A percentile compares a stretch with the other conserved stretches of the same genome.
phyloP scores from a whole-genome alignment of 2,113 vertebrate genomes.

The Oryzias celebensis region DNA sequence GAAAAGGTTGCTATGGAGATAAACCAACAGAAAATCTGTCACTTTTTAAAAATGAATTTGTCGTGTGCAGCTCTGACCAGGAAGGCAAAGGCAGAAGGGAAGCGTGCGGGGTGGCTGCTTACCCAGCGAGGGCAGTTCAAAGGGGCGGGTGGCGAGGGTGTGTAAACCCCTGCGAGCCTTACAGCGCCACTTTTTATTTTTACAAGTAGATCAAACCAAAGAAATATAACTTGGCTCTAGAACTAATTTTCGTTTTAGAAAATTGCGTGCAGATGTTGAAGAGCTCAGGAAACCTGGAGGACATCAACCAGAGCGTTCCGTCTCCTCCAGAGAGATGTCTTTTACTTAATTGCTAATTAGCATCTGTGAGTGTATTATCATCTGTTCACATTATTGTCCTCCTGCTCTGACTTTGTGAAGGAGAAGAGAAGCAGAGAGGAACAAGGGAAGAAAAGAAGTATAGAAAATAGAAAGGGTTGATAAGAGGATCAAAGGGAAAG shows the following conservation, averaged over 20 bases:
- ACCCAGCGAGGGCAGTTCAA: too few relatives aligned
- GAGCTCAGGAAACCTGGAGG: constrained; percentile 1
- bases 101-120: too few relatives aligned
- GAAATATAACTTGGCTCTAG: background rate
- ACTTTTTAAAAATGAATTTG: too few relatives aligned
- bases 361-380: constrained; percentile 33
- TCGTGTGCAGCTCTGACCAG: too few relatives aligned
- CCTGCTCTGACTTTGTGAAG: background rate
- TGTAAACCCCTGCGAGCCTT: too few relatives aligned
- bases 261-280: background rate
- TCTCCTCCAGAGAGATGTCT: constrained; percentile 20
- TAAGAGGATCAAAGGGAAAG: background rate
- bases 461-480: background rate
- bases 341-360: constrained; percentile 41
- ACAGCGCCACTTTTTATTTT: too few relatives aligned
- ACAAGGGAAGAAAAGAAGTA: background rate
- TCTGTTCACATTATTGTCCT: constrained; percentile 9
- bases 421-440: background rate
- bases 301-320: background rate
- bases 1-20: too few relatives aligned
- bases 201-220: too few relatives aligned
- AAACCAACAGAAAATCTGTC: too few relatives aligned
- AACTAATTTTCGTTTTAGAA: background rate
- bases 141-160: too few relatives aligned
- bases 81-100: too few relatives aligned